Base-by-base conservation (phyloP, 1,140 invertebrate genomes). In the Musca domestica region DNA sequence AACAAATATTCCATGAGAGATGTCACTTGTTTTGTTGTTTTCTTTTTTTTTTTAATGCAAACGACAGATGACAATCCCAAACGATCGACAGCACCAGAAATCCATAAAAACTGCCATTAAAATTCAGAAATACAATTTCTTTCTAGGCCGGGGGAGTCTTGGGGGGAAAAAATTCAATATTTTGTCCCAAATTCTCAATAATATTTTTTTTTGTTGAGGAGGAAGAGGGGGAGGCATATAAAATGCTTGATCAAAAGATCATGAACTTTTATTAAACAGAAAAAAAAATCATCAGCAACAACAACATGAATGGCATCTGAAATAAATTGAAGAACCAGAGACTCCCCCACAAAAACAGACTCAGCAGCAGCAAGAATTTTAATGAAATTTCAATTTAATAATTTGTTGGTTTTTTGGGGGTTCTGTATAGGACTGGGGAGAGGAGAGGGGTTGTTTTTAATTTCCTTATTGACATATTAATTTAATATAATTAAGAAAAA, bases 381-480 rank as follows among this genome's bases (percentile, higher is more conserved):
- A 34, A 61, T 61, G 27, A 30, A 61, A 61, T 34, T 34, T 34
- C 30, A 34, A 61, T 41, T 61, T 41, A 34, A 61, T 41, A 56
- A 41, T n/a, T 56, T 56, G 25, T 56, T 27, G 2, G 2, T n/a
- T n/a, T n/a, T n/a, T n/a, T n/a, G n/a, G n/a, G n/a, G n/a, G n/a
- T n/a, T n/a, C n/a, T n/a, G n/a, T n/a, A n/a, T n/a, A n/a, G n/a
- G n/a, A n/a, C n/a, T n/a, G n/a, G 15, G 12, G 4, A 27, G 20
- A 34, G 17, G 27, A 20, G 27, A 2, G 27, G n/a, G 15, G 6
- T 61, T 61, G 51, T 34, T 64, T 68, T 68, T 68, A 69, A 69
- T 69, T 66, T 69, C 56, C 68, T 46, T 69, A 64, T 64, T 69
- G 68, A 69, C 68, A 69, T 66, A 69, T 69, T 69, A 69, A 69